Conservation (phyloP, 2,113 vertebrate genomes). For the Microcebus griseorufus region DNA sequence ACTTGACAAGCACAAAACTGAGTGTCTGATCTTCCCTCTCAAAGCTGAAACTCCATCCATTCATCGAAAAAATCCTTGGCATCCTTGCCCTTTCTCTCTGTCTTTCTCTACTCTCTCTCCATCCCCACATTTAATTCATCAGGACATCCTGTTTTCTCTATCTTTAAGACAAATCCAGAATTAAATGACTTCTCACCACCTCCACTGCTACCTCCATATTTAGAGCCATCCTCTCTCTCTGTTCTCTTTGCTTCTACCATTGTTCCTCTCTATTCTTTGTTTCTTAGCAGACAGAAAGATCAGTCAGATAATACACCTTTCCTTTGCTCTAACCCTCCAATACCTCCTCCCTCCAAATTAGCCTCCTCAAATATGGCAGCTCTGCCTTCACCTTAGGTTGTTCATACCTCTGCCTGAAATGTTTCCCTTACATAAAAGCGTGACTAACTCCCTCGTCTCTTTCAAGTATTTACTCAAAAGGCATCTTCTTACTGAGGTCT, state of each 20-base stretch:
- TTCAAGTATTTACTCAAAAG: neutral
- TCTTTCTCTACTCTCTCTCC: neutral
- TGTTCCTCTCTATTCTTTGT: neutral
- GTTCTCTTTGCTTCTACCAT: neutral
- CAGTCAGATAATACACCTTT: neutral
- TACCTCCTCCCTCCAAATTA: neutral
- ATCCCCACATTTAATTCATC: neutral
- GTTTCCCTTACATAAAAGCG: neutral
- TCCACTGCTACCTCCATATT: neutral
- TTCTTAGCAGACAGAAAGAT: neutral
- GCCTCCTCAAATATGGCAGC: neutral
- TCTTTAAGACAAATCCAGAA: neutral
- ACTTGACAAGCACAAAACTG: neutral
- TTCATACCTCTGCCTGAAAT: neutral
- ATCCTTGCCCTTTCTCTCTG: neutral
- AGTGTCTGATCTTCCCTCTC: neutral
- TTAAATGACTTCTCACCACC: neutral
- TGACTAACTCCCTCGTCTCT: neutral
- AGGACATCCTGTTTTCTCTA: neutral
- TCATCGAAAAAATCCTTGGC: neutral
- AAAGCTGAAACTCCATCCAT: neutral
- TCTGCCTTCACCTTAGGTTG: neutral
- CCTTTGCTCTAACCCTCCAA: neutral
- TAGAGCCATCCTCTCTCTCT: neutral
- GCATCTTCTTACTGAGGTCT: neutral